Evolutionary conservation across 2,113 vertebrate species (phyloP).

Genomic region (Plestiodon gilberti): DNA sequence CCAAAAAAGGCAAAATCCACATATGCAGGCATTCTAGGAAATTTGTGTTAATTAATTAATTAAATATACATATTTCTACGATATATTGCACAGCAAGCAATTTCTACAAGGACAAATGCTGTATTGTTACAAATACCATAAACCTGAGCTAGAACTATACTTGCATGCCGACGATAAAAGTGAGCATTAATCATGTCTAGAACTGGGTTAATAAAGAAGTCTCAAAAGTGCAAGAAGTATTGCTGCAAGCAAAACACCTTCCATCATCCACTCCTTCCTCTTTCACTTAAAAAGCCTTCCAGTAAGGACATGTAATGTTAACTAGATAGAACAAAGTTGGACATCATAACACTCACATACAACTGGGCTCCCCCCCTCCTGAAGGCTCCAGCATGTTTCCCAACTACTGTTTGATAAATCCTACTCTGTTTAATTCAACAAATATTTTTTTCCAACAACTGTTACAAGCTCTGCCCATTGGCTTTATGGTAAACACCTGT

Average conservation of each 20-base stretch:
- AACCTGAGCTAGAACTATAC: neutral
- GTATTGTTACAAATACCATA: neutral
- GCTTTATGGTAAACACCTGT: neutral
- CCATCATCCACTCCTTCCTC: neutral
- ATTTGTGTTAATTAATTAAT: neutral
- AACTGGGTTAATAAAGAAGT: neutral
- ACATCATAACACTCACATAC: neutral
- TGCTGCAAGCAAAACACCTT: slow-evolving; percentile 38
- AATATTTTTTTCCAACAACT: neutral
- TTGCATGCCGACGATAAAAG: slow-evolving; percentile 53
- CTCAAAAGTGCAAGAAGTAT: slow-evolving; percentile 23
- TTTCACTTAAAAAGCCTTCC: neutral
- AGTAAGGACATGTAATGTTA: neutral
- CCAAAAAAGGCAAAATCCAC: neutral
- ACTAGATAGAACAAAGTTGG: neutral
- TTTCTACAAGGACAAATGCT: slow-evolving; percentile 24
- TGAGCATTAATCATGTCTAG: slow-evolving; percentile 40
- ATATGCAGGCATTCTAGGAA: slow-evolving; percentile 5
- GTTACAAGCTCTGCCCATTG: neutral
- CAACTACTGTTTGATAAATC: neutral
- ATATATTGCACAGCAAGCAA: slow-evolving; percentile 30
- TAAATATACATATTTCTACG: slow-evolving; percentile 10
- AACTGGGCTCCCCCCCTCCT: neutral
- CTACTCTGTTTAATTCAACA: neutral
- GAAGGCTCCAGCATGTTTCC: neutral